Conservation (phyloP, 2,888 invertebrate species). For the Eupeodes latifasciatus region DNA sequence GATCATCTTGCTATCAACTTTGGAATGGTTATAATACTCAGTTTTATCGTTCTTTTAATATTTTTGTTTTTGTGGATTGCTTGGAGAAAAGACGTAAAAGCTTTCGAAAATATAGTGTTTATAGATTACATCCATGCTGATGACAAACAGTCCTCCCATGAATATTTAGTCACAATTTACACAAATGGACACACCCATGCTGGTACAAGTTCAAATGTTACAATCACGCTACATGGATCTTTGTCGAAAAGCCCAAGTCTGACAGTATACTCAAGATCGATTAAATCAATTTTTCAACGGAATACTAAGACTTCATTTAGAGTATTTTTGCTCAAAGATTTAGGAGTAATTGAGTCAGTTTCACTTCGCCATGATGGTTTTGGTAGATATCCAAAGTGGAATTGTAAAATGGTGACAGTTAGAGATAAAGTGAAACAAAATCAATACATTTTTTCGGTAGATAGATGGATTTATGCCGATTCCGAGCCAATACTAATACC, state of each 20-base stretch:
- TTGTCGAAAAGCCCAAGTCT: conserved; percentile 34
- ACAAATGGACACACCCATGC: conserved; percentile 78
- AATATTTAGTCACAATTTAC: conserved; percentile 75
- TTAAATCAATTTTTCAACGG: conserved; percentile 38
- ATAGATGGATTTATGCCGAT: conserved; percentile 72
- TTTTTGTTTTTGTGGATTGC: conserved; percentile 43
- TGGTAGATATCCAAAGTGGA: conserved; percentile 79
- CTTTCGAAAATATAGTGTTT: neutral
- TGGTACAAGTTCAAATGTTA: conserved; percentile 77
- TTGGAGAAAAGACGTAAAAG: conserved; percentile 31
- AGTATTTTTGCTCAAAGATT: conserved; percentile 6
- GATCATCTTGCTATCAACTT: conserved; percentile 63
- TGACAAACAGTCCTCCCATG: conserved; percentile 20
- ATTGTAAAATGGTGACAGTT: conserved; percentile 77
- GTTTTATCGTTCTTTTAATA: neutral
- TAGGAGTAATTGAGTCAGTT: conserved; percentile 66
- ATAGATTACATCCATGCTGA: conserved; percentile 16
- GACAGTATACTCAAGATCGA: conserved; percentile 69
- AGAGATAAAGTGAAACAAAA: conserved; percentile 60
- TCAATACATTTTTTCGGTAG: conserved; percentile 71
- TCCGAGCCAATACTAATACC: neutral
- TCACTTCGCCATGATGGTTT: conserved; percentile 75
- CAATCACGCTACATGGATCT: conserved; percentile 71
- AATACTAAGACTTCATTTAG: conserved; percentile 50
- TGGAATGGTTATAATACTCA: conserved; percentile 55